Percentiles rank a stretch among this genome's conserved stretches.
Evolutionary conservation across 2,113 vertebrate species (phyloP).

Genomic region (Nipponia nippon): DNA sequence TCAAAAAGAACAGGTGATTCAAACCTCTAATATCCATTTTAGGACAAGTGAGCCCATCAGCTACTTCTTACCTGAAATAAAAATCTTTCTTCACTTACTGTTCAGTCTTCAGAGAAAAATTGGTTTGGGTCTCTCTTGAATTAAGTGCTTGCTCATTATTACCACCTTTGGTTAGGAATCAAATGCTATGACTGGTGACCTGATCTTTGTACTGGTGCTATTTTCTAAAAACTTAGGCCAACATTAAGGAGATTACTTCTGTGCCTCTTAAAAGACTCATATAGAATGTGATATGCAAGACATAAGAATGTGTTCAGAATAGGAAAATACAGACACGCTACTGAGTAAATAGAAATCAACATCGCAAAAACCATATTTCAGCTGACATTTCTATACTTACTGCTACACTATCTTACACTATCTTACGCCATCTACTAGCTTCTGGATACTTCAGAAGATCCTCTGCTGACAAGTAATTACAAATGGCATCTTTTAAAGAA

Average conservation of each 20-base stretch:
- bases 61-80: background rate
- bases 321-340: background rate
- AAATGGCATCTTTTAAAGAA: background rate
- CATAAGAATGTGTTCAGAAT: background rate
- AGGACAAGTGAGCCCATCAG: background rate
- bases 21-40: background rate
- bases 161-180: background rate
- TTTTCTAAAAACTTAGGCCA: background rate
- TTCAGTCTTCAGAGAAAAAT: background rate
- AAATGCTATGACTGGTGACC: background rate
- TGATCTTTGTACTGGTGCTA: background rate
- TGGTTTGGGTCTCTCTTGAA: background rate
- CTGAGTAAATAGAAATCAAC: background rate
- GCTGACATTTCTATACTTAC: background rate
- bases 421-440: background rate
- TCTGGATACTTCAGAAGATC: background rate
- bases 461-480: background rate
- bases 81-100: background rate
- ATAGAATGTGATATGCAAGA: background rate
- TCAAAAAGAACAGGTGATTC: background rate
- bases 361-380: background rate
- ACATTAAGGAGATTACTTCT: background rate
- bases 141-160: background rate
- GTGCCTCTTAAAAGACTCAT: background rate
- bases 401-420: background rate